Evolutionary conservation across 2,113 vertebrate genomes (phyloP), one percentile per base, ranked within the genome.

Genomic region (Dermatemys mawii): DNA sequence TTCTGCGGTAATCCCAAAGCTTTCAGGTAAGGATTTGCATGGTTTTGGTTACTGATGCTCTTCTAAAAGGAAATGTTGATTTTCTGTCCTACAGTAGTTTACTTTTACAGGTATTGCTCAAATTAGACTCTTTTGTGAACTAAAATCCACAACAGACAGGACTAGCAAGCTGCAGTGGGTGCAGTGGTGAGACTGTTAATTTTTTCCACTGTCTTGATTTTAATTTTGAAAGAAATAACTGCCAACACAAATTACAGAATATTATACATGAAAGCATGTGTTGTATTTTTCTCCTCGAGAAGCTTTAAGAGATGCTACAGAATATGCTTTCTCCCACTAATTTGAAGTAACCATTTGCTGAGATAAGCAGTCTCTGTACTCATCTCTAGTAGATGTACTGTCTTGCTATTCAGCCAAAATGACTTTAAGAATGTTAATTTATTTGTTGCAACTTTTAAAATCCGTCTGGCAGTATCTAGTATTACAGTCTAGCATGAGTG

Each of bases 21-120:
- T 97, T 97, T 96, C 97, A 98, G 98, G 98, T 98, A 98, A 98
- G 98, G 93, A 95, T 96, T 57, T 91, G 92, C 93, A 84, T 97
- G 94, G 86, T 95, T 92, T 93, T 92, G 92, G 94, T 95, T 96
- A 89, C 91, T 49, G 81, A 94, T 97, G 96, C 80, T 97, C 91
- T 97, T 95, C 75, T 83, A 8, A 87, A 87, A 93, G 92, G 79
- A 96, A 97, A 98, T 88, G 93, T 93, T 92, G 87, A 85, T 4
- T 95, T 63, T 96, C 86, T 94, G 73, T 96, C 83, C 92, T 88
- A 94, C 91, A 95, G 50, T 79, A 97, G 93, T 98, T 98, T 97
- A 98, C 97, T 98, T 98, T 87, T 29, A 91, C 90, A 92, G 91
- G 84, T 93, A 87, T 87, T 95, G 76, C 75, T 93, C 78, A 79